These are phyloP conservation scores for Platysteira castanea DNA, from an alignment of 2,113 vertebrate species.

Conservation along the genomic window DNA sequence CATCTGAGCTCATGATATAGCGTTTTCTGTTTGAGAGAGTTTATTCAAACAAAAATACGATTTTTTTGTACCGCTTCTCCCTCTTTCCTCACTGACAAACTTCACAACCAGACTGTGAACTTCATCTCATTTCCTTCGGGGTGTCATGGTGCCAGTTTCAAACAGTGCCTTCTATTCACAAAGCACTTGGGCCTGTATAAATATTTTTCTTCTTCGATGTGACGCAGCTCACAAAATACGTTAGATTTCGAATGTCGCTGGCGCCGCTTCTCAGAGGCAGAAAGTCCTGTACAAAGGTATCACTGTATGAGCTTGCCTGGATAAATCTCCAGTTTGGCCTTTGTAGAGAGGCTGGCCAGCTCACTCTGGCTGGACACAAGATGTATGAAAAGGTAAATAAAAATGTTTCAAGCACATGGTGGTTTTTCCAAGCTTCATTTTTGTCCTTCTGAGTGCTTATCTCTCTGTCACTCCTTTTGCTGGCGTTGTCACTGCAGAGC, in stretches of 20 bases:
- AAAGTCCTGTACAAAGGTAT: neutral
- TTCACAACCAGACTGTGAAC: conserved; percentile 55
- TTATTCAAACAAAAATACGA: neutral
- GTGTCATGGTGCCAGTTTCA: conserved; percentile 28
- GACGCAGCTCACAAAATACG: neutral
- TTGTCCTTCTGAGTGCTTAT: neutral
- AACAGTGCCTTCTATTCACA: conserved; percentile 58
- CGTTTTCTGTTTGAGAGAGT: conserved; percentile 17
- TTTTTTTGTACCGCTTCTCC: neutral
- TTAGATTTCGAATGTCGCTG: conserved; percentile 7
- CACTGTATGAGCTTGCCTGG: neutral
- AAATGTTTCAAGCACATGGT: neutral
- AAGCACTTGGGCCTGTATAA: neutral
- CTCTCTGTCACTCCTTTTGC: neutral
- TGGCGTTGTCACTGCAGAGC: neutral
- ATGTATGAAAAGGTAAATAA: neutral
- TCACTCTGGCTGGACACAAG: neutral
- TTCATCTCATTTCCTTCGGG: conserved; percentile 48
- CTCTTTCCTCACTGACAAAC: conserved; percentile 41
- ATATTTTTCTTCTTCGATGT: neutral
- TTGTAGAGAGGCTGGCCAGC: neutral
- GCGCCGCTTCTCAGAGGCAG: neutral
- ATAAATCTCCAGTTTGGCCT: neutral
- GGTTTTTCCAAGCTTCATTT: neutral
- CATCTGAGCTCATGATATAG: conserved; percentile 31